Base-by-base conservation (phyloP, 2,888 invertebrate genomes). In the Acleris cristana region DNA sequence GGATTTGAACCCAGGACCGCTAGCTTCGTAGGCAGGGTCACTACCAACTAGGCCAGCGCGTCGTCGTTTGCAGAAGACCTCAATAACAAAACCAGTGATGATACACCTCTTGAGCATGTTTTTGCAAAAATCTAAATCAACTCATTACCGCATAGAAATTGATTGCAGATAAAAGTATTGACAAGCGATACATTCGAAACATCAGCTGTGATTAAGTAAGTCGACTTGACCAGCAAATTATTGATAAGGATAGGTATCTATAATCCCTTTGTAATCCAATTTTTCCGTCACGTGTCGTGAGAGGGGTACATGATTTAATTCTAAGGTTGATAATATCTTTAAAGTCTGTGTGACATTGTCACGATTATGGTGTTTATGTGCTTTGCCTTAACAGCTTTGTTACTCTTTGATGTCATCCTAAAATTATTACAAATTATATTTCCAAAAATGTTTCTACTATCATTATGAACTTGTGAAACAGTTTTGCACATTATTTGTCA, bases 251-350 rank as follows among this genome's bases (percentile, higher is more conserved):
- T 66, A 23, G n/a, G n/a, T 57, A 57, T 69, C 59, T 69, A 78
- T 82, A 76, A 84, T 83, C 81, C 79, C 55, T 72, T 77, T 66
- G 72, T 73, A 76, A 67, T 67, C 57, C 57, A 14, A 57, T 48
- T 51, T 66, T 58, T 57, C 48, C 57, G 40, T 58, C 48, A 62
- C 40, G 66, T 62, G 57, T 58, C 40, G 66, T 62, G 57, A 10
- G 40, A 45, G 23, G 12, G 45, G 23, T 48, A 48, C 21, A 23
- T 10, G 57, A 66, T 56, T 52, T 52, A 16, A 19, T 65, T 61
- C 23, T 30, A 16, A 16, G 23, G 51, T 61, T 23, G 21, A 23
- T 55, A 23, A 53, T n/a, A 18, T 10, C 34, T 26, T 30, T 30
- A n/a, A 12, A 51, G 21, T 21, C 10, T 18, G 4, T 2, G 10